phyloP scores from a whole-genome alignment of 2,113 vertebrate species.

The Casuarius casuarius region DNA sequence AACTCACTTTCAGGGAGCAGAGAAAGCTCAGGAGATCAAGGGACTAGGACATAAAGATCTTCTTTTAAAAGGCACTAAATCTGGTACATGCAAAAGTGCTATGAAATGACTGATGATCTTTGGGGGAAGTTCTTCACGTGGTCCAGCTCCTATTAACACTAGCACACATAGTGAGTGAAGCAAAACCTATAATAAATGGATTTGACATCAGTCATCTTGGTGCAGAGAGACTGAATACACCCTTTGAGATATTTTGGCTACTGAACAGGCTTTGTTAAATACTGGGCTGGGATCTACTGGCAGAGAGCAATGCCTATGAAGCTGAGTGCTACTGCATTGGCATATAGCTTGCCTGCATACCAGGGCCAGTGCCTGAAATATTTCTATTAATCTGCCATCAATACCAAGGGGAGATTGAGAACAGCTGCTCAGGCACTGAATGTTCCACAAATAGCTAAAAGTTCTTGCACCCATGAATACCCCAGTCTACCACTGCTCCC shows the following conservation, averaged over 20 bases:
- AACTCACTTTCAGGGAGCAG: not conserved
- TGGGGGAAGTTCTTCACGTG: not conserved
- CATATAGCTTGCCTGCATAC: too few species aligned
- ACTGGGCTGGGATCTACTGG: not conserved
- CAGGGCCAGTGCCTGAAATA: too few species aligned
- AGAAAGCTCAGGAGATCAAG: not conserved
- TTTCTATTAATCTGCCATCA: too few species aligned
- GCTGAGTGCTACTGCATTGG: too few species aligned
- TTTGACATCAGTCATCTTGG: not conserved
- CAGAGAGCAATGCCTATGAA: not conserved
- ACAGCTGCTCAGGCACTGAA: too few species aligned
- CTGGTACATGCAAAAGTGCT: too few species aligned
- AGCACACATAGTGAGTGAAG: not conserved
- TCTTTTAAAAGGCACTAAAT: not conserved
- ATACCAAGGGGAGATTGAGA: too few species aligned
- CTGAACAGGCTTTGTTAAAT: not conserved
- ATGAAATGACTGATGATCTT: not conserved
- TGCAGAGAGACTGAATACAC: not conserved
- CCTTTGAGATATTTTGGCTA: not conserved
- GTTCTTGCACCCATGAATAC: too few species aligned
- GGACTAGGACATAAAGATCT: not conserved
- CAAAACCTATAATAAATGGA: not conserved
- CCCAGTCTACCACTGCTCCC: too few species aligned
- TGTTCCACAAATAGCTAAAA: too few species aligned
- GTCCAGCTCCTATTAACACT: not conserved